A percentile compares a stretch with the other conserved stretches of the same genome.
phyloP scores from a whole-genome alignment of 2,113 vertebrate genomes.

The Poeciliopsis turrubarensis region DNA sequence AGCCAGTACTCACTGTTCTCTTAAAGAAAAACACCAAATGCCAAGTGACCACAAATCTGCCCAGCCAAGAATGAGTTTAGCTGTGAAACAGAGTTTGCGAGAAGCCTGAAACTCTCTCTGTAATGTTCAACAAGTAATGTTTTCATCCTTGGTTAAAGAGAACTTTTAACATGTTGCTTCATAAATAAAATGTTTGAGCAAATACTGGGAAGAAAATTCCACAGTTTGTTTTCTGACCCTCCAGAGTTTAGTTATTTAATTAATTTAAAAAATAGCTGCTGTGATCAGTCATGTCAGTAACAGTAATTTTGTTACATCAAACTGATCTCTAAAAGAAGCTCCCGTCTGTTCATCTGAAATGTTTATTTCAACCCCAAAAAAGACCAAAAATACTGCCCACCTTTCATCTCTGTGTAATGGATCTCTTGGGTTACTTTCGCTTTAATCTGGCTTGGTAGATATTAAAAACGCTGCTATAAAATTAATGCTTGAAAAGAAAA shows the following conservation, averaged over 20 bases:
- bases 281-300: too few relatives aligned
- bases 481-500: not conserved
- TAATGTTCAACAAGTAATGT: not conserved
- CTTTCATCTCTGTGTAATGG: not conserved
- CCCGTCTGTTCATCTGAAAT: not conserved
- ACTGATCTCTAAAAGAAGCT: too few relatives aligned
- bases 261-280: too few relatives aligned
- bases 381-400: not conserved
- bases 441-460: not conserved
- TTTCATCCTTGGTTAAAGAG: not conserved
- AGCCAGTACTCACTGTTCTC: conserved; percentile 35
- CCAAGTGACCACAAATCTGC: not conserved
- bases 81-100: not conserved
- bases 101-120: not conserved
- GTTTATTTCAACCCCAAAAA: not conserved
- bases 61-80: not conserved
- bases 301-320: too few relatives aligned
- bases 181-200: not conserved
- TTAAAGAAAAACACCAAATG: conserved; percentile 34
- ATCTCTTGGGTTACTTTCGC: not conserved
- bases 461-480: not conserved
- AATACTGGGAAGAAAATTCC: not conserved
- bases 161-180: not conserved
- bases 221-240: not conserved
- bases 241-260: not conserved